Conservation (phyloP, 92 coral and sea anemone genomes). For the Virgularia gustaviana region DNA sequence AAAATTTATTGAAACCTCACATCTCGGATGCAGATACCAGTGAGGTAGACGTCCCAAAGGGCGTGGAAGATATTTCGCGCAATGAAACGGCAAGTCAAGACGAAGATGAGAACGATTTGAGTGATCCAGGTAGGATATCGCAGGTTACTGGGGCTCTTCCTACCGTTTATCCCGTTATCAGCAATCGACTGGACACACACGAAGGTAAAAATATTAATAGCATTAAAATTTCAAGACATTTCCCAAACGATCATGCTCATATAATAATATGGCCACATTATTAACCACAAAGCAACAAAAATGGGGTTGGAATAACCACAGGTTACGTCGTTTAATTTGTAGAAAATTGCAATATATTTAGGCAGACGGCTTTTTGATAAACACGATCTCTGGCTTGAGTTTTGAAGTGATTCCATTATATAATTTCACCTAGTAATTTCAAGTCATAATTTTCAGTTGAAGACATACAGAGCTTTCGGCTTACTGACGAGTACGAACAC, state of each 20-base stretch:
- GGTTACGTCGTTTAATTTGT: not conserved
- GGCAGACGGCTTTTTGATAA: too few species aligned
- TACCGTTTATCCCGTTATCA: constrained; percentile 38
- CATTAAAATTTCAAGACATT: constrained; percentile 19
- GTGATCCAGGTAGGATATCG: constrained; percentile 16
- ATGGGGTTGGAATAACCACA: too few species aligned
- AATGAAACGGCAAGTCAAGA: not conserved
- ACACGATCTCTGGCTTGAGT: too few species aligned
- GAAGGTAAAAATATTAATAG: constrained; percentile 23
- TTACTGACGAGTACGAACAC: too few species aligned
- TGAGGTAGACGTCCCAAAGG: too few species aligned
- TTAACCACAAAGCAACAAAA: not conserved
- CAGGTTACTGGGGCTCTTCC: constrained; percentile 29
- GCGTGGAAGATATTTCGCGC: too few species aligned
- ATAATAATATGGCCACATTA: constrained; percentile 7
- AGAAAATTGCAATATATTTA: too few species aligned
- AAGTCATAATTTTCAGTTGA: too few species aligned
- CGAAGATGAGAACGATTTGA: not conserved
- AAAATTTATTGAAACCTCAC: constrained; percentile 16
- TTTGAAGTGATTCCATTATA: too few species aligned
- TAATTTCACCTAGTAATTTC: too few species aligned
- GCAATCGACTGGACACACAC: constrained; percentile 40
- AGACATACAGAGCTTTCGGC: too few species aligned
- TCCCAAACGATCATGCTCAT: not conserved
- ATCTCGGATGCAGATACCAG: constrained; percentile 5